These are phyloP conservation scores for Sebastes cheni DNA, from an alignment of 2,797 vertebrate genomes.

Conservation along the genomic window DNA sequence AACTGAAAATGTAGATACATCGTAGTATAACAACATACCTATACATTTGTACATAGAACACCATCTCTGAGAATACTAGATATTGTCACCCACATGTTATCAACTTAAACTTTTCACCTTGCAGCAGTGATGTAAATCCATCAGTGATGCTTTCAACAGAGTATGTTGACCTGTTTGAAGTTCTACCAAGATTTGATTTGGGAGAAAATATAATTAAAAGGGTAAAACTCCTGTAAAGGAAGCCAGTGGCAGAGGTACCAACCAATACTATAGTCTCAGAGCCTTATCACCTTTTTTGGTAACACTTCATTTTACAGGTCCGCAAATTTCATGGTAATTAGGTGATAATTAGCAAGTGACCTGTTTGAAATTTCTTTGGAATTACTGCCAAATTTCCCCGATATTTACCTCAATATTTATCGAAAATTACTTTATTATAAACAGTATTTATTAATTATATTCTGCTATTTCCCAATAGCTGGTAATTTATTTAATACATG, in stretches of 20 bases:
- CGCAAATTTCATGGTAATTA: too few relatives aligned
- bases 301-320: too few relatives aligned
- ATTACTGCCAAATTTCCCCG: rapidly evolving
- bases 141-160: not conserved
- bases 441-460: too few relatives aligned
- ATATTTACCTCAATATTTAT: too few relatives aligned
- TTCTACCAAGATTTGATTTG: not conserved
- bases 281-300: not conserved
- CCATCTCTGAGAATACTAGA: not conserved
- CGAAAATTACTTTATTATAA: too few relatives aligned
- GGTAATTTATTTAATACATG: too few relatives aligned
- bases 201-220: not conserved
- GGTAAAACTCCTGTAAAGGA: too few relatives aligned
- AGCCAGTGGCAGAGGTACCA: not conserved
- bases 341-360: too few relatives aligned
- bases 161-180: not conserved
- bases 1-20: too few relatives aligned
- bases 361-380: too few relatives aligned
- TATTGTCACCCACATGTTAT: not conserved
- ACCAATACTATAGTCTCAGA: rapidly evolving
- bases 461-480: too few relatives aligned
- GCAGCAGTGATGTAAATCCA: not conserved
- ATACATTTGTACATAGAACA: not conserved
- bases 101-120: not conserved
- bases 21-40: not conserved